These are phyloP conservation scores for Pollenia labialis DNA, from an alignment of 2,888 invertebrate species.

Conservation along the genomic window DNA sequence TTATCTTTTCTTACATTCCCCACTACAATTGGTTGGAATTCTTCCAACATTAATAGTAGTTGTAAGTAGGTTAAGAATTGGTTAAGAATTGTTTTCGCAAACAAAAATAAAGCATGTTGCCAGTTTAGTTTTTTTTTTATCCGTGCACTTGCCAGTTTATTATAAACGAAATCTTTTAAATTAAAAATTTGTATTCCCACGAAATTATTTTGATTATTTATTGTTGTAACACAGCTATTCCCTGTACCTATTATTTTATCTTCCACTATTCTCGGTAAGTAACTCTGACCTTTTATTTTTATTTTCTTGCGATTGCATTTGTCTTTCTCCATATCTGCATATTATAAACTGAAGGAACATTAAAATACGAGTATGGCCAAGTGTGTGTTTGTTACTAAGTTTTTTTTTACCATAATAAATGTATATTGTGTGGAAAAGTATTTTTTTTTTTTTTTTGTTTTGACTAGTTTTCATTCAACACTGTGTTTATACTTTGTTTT, in stretches of 20 bases:
- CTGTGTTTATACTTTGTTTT: not conserved
- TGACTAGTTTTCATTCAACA: slow-evolving; percentile 20
- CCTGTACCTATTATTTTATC: not conserved
- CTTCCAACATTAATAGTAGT: too few species aligned
- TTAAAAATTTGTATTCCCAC: too few species aligned
- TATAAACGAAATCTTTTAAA: too few species aligned
- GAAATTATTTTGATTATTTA: not conserved
- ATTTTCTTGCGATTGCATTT: not conserved
- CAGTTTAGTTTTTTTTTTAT: too few species aligned
- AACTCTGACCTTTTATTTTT: not conserved
- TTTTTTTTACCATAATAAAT: slow-evolving; percentile 31
- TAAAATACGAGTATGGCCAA: not conserved
- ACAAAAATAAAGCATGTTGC: too few species aligned
- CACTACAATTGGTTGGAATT: too few species aligned
- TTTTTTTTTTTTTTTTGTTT: slow-evolving; percentile 31
- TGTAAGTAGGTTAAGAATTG: too few species aligned
- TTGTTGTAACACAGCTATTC: not conserved
- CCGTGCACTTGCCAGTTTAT: too few species aligned
- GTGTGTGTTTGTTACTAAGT: not conserved
- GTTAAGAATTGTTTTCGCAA: too few species aligned
- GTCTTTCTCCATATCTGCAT: too few species aligned
- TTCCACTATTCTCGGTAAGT: not conserved
- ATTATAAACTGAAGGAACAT: too few species aligned
- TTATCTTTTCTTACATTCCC: too few species aligned
- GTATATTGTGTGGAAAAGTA: slow-evolving; percentile 50